phyloP scores from a whole-genome alignment of 1,140 invertebrate genomes.

The Mactra quadrangularis region DNA sequence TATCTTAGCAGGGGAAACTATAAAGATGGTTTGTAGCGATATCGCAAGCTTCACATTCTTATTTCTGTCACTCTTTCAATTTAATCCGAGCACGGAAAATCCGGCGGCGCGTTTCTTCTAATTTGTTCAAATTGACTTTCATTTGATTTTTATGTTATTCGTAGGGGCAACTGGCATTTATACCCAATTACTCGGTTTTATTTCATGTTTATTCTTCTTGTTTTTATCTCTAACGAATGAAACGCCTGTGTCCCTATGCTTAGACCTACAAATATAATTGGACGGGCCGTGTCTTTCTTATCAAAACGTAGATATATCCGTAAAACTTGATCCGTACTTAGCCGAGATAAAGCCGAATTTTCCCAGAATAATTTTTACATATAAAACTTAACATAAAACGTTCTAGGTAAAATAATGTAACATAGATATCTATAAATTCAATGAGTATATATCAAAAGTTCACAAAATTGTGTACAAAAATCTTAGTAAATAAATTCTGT shows the following conservation, averaged over 20 bases:
- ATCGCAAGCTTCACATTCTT: not conserved
- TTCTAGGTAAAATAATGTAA: too few species aligned
- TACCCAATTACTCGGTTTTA: slow-evolving; percentile 64
- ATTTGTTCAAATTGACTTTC: slow-evolving; percentile 63
- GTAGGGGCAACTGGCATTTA: slow-evolving; percentile 56
- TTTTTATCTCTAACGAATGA: slow-evolving; percentile 27
- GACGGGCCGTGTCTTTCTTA: slow-evolving; percentile 20
- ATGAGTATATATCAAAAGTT: too few species aligned
- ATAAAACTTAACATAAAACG: slow-evolving; percentile 18
- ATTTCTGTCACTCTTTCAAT: not conserved
- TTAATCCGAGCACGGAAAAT: slow-evolving; percentile 12
- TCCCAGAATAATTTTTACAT: not conserved
- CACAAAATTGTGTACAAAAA: too few species aligned
- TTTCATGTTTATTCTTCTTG: slow-evolving; percentile 31
- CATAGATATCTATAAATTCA: too few species aligned
- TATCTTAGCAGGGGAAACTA: not conserved
- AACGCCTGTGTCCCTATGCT: slow-evolving; percentile 17
- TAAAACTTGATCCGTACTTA: slow-evolving; percentile 32
- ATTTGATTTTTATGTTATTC: slow-evolving; percentile 57
- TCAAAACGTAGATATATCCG: slow-evolving; percentile 30
- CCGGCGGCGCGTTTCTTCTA: slow-evolving; percentile 42
- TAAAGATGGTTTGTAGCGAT: slow-evolving; percentile 9
- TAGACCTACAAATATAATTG: slow-evolving; percentile 36
- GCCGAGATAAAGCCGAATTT: slow-evolving; percentile 4
- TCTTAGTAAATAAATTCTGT: too few species aligned